Conservation (phyloP, 1,140 invertebrate species). For the Bactericera cockerelli region DNA sequence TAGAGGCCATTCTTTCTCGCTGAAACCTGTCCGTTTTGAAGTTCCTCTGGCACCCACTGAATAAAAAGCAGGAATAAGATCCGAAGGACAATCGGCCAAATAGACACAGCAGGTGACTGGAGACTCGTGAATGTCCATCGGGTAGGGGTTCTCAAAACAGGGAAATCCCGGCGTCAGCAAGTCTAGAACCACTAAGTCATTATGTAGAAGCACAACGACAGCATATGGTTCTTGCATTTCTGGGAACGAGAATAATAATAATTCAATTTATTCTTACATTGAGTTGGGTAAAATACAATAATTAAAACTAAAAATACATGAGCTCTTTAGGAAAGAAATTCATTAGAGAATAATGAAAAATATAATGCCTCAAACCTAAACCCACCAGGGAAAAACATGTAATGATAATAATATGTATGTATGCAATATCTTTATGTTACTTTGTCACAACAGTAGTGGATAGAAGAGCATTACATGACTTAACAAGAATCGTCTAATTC, state of each 20-base stretch:
- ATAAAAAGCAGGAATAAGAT: constrained; percentile 88
- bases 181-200: constrained; percentile 96
- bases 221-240: constrained; percentile 95
- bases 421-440: no score
- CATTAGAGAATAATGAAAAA: neutral
- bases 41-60: constrained; percentile 58
- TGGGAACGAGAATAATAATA: no score
- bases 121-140: constrained; percentile 97
- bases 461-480: no score
- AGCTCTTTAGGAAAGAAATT: neutral
- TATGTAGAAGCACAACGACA: constrained; percentile 90
- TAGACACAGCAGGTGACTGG: constrained; percentile 92
- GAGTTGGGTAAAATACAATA: constrained; percentile 5
- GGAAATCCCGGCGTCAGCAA: constrained; percentile 87
- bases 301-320: constrained; percentile 17
- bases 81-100: constrained; percentile 91
- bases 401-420: no score
- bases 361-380: constrained; percentile 5
- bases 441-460: no score
- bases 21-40: constrained; percentile 68
- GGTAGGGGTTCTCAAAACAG: constrained; percentile 97
- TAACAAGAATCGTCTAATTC: no score
- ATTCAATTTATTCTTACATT: no score
- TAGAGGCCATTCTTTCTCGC: constrained; percentile 89
- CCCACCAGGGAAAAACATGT: no score